A percentile compares a stretch with the other conserved stretches of the same genome.
phyloP scores from a whole-genome alignment of 2,113 vertebrate species.

The Petrocephalus microphthalmus region DNA sequence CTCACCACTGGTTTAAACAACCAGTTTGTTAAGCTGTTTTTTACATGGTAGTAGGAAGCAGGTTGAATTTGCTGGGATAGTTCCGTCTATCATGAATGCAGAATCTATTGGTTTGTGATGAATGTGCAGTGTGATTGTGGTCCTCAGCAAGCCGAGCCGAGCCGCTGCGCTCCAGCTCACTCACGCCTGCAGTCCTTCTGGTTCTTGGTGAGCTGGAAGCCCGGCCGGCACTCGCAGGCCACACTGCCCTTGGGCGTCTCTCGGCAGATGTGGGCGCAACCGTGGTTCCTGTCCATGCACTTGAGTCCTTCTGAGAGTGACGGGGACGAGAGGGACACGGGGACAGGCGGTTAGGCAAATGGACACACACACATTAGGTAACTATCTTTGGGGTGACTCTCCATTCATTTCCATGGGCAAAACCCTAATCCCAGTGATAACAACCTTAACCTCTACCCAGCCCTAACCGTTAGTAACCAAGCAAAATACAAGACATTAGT shows the following conservation, averaged over 20 bases:
- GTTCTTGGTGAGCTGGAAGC: constrained; percentile 95
- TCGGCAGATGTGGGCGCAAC: constrained; percentile 93
- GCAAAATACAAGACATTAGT: not conserved
- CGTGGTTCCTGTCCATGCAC: constrained; percentile 98
- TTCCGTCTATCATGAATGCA: not conserved
- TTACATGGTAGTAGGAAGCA: not conserved
- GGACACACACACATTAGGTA: not conserved
- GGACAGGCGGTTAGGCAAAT: not conserved
- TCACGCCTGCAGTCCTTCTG: constrained; percentile 93
- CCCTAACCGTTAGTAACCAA: not conserved
- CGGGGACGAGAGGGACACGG: constrained; percentile 13
- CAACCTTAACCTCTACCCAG: not conserved
- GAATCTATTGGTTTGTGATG: not conserved
- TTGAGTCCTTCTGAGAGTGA: constrained; percentile 75
- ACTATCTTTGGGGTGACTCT: not conserved
- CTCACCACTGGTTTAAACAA: not conserved
- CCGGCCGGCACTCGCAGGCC: constrained; percentile 91
- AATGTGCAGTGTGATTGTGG: not conserved
- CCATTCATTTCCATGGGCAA: not conserved
- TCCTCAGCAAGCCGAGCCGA: not conserved
- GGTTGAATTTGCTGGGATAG: not conserved
- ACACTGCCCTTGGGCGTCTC: constrained; percentile 91
- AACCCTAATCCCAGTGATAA: not conserved
- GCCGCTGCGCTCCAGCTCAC: constrained; percentile 34
- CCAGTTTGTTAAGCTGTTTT: not conserved